Evolutionary conservation across 2,113 vertebrate genomes (phyloP).

Genomic region (Sus scrofa): DNA sequence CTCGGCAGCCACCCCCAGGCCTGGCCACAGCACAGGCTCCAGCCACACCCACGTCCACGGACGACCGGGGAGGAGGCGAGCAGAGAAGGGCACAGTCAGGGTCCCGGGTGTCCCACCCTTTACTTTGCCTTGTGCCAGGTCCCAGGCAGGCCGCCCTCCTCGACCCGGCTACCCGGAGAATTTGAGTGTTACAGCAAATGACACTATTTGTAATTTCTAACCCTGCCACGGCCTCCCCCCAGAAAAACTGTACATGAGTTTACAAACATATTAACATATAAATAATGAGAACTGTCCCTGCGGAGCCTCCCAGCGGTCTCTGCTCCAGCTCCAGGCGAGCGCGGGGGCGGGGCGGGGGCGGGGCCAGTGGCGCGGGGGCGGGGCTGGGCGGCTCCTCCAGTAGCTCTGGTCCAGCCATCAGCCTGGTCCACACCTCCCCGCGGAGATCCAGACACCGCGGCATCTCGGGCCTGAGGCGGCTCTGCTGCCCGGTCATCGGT

Average conservation of each 20-base stretch:
- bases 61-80: background rate
- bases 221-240: constrained; percentile 66
- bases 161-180: constrained; percentile 43
- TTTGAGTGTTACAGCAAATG: constrained; percentile 87
- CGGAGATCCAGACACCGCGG: too few relatives aligned
- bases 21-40: background rate
- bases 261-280: constrained; percentile 94
- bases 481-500: constrained; percentile 90
- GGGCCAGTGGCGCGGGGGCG: background rate
- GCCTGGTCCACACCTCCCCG: background rate
- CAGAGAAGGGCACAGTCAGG: constrained; percentile 66
- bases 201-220: constrained; percentile 88
- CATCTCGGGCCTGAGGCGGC: background rate
- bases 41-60: background rate
- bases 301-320: constrained; percentile 88
- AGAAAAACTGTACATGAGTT: constrained; percentile 92
- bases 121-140: constrained; percentile 82
- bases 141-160: constrained; percentile 81
- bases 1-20: too few relatives aligned
- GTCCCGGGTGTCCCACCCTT: constrained; percentile 83
- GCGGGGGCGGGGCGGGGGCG: background rate
- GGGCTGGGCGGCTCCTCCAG: background rate
- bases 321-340: background rate
- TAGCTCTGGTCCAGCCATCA: background rate
- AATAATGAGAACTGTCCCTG: constrained; percentile 90